These are phyloP conservation scores for Takifugu ocellatus DNA, from an alignment of 2,797 vertebrate species.

Conservation along the genomic window DNA sequence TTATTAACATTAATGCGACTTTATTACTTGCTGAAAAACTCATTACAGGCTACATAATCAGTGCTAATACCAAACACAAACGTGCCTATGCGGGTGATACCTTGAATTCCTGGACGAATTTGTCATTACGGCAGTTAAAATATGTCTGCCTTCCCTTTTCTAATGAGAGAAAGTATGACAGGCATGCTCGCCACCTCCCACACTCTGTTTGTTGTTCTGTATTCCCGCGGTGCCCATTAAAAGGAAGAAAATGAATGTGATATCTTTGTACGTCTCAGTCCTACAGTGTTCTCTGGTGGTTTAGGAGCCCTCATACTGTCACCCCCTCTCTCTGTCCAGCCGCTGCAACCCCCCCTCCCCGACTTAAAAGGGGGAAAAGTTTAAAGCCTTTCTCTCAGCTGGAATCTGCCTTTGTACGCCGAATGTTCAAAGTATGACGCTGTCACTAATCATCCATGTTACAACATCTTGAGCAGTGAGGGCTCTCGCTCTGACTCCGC, in stretches of 20 bases:
- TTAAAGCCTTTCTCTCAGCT: constrained; percentile 80
- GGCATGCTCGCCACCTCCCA: constrained; percentile 71
- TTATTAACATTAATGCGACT: no score
- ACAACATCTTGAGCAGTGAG: constrained; percentile 62
- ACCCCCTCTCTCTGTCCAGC: constrained; percentile 4
- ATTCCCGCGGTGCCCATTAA: constrained; percentile 78
- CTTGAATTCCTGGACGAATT: constrained; percentile 36
- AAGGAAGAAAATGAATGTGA: constrained; percentile 68
- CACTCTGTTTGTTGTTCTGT: constrained; percentile 78
- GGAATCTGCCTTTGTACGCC: constrained; percentile 72
- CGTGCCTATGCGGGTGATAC: no score
- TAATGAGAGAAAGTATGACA: constrained; percentile 70
- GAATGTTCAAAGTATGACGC: constrained; percentile 72
- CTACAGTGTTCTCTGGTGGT: constrained; percentile 74
- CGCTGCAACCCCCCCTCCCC: constrained; percentile 4
- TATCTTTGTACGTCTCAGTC: constrained; percentile 79
- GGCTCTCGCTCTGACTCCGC: constrained; percentile 65
- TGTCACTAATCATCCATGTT: constrained; percentile 76
- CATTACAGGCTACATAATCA: no score
- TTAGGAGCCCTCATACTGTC: constrained; percentile 62
- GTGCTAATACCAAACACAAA: no score
- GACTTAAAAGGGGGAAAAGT: constrained; percentile 35
- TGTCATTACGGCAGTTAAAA: constrained; percentile 55
- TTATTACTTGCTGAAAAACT: no score
- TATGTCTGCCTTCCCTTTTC: constrained; percentile 54